Evolutionary conservation across 1,140 invertebrate species (phyloP).

Genomic region (Cydia amplana): DNA sequence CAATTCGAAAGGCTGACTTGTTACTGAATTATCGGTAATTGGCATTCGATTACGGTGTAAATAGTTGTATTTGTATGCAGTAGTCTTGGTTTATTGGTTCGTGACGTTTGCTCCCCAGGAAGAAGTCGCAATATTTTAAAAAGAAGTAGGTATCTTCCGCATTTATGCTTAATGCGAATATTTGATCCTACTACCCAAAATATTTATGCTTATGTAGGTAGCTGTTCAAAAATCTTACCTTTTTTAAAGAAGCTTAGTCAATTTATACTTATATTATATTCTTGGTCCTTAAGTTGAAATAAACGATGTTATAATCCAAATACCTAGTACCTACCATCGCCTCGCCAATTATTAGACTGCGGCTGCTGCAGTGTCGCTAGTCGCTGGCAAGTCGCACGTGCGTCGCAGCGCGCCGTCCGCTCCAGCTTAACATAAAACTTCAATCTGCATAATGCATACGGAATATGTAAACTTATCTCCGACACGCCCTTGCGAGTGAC

Average conservation of each 20-base stretch:
- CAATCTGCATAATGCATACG: constrained; percentile 77
- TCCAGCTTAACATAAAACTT: constrained; percentile 73
- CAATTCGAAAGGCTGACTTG: constrained; percentile 33
- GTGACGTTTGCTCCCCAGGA: background rate
- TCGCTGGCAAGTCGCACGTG: constrained; percentile 34
- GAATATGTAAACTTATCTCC: constrained; percentile 78
- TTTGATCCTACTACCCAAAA: no score
- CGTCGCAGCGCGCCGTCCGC: constrained; percentile 42
- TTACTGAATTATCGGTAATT: constrained; percentile 31
- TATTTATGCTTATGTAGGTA: no score
- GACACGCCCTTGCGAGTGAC: constrained; percentile 74
- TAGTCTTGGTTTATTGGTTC: constrained; percentile 19
- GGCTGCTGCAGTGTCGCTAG: background rate
- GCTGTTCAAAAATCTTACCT: no score
- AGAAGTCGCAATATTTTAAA: background rate
- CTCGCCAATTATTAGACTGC: constrained; percentile 29
- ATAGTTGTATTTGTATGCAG: background rate
- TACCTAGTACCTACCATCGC: no score
- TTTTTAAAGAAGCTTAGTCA: no score
- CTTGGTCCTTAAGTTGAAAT: no score
- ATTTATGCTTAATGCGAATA: no score
- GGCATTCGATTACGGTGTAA: constrained; percentile 21
- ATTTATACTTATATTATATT: no score
- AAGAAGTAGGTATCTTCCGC: no score
- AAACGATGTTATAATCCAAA: no score